phyloP scores from a whole-genome alignment of 1,140 invertebrate genomes.

The Calliphora vicina region DNA sequence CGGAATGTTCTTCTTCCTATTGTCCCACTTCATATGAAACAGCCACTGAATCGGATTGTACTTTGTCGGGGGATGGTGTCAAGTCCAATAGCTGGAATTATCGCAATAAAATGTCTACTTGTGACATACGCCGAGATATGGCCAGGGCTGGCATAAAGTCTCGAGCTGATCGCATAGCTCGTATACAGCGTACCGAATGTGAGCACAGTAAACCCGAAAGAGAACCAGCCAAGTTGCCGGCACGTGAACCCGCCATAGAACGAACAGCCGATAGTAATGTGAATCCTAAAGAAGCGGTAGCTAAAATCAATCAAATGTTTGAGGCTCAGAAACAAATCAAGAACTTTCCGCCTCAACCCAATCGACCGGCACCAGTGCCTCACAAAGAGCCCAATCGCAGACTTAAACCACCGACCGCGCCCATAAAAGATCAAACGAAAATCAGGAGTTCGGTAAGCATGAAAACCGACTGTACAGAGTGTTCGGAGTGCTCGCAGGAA shows the following conservation, averaged over 20 bases:
- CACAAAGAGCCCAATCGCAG: constrained; percentile 40
- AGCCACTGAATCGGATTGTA: constrained; percentile 35
- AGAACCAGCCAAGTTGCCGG: neutral
- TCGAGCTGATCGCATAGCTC: constrained; percentile 54
- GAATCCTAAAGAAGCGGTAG: constrained; percentile 22
- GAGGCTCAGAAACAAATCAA: constrained; percentile 13
- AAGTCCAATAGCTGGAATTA: constrained; percentile 52
- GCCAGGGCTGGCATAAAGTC: constrained; percentile 45
- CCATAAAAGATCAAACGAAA: neutral
- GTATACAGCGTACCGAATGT: constrained; percentile 46
- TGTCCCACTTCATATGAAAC: constrained; percentile 37
- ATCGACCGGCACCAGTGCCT: constrained; percentile 33
- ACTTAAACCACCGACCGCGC: neutral
- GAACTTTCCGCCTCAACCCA: constrained; percentile 35
- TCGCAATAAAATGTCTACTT: constrained; percentile 40
- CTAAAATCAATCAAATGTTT: constrained; percentile 40
- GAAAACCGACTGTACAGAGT: constrained; percentile 4
- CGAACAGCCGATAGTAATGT: neutral
- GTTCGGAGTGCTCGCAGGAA: neutral
- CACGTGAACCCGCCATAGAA: neutral
- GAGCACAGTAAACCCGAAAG: constrained; percentile 20
- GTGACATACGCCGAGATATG: constrained; percentile 44
- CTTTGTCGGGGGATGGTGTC: constrained; percentile 44
- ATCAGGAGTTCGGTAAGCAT: neutral
- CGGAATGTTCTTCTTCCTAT: neutral